Base-by-base conservation (phyloP, 2,113 vertebrate species). In the Gobiocypris rarus region DNA sequence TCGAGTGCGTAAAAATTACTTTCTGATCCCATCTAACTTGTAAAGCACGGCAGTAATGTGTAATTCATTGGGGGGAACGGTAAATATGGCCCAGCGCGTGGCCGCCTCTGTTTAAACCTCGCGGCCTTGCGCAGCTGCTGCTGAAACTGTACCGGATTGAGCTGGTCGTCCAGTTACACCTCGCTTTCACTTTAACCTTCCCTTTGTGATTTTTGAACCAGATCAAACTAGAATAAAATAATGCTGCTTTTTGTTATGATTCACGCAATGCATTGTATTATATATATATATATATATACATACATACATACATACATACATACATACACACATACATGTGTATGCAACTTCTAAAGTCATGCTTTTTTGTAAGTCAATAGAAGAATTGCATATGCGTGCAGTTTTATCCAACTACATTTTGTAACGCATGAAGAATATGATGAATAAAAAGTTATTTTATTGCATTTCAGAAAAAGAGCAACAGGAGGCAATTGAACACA, bases 401-500 rank as follows among this genome's bases (percentile, higher is more conserved):
- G 9, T 69, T 38, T 38, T 38, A 34, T 69, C 8, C 15, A 10
- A 19, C 65, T 19, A 4, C 8, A 38, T 22, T 69, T 22, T 9
- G 9, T 34, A 22, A 34, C 0, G 9, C 19, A 38, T 65, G 7
- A 65, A 65, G 7, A 8, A 7, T n/a, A n/a, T 31, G 11, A 3
- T 9, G 3, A 69, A 38, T 69, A 2, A 22, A 2, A 9, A 0
- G 5, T 70, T 41, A 11, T n/a, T 41, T 61, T 52, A 48, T 61
- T 63, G n/a, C 19, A 43, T 84, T 92, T 5, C 89, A 97, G 96
- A 97, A 94, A 97, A 97, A 95, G 96, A 97, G 92, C 96, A 97
- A 87, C 96, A 97, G 93, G 96, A 97, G 95, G 96, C 96, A 88
- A 97, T 97, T 92, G 96, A 97, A 95, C 96, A 97, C 92, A 97